Evolutionary conservation across 64 coral and sea anemone genomes (phyloP).

Genomic region (Trachythela sp.): DNA sequence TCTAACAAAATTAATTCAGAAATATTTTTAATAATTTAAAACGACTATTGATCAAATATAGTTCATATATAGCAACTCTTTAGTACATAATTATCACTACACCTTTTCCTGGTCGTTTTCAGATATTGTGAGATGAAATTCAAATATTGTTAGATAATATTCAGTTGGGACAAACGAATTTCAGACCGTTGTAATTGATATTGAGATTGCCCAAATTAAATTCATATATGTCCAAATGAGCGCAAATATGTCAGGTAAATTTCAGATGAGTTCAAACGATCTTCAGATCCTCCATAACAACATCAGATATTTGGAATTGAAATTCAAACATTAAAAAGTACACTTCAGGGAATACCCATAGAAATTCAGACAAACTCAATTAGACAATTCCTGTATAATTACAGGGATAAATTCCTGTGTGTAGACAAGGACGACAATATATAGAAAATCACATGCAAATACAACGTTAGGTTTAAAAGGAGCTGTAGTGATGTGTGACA

Average conservation of each 20-base stretch:
- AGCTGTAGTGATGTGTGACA: not conserved
- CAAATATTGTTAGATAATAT: too few species aligned
- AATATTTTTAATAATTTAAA: not conserved
- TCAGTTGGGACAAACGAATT: too few species aligned
- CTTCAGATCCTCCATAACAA: not conserved
- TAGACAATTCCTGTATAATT: not conserved
- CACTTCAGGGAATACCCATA: not conserved
- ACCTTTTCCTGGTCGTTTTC: too few species aligned
- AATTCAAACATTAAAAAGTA: not conserved
- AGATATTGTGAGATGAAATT: too few species aligned
- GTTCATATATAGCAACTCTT: too few species aligned
- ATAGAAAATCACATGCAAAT: not conserved
- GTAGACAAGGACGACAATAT: not conserved
- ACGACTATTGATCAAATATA: too few species aligned
- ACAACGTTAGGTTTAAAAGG: not conserved
- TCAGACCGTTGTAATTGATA: too few species aligned
- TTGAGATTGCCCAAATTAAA: too few species aligned
- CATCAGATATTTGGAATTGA: not conserved
- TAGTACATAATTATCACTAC: too few species aligned
- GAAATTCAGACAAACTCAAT: not conserved
- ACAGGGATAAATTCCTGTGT: not conserved
- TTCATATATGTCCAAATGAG: not conserved
- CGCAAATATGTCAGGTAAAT: not conserved
- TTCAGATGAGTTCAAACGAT: not conserved
- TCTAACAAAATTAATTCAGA: not conserved